These are phyloP conservation scores for Oreochromis spilurus DNA, from an alignment of 2,113 vertebrate species.

Conservation along the genomic window DNA sequence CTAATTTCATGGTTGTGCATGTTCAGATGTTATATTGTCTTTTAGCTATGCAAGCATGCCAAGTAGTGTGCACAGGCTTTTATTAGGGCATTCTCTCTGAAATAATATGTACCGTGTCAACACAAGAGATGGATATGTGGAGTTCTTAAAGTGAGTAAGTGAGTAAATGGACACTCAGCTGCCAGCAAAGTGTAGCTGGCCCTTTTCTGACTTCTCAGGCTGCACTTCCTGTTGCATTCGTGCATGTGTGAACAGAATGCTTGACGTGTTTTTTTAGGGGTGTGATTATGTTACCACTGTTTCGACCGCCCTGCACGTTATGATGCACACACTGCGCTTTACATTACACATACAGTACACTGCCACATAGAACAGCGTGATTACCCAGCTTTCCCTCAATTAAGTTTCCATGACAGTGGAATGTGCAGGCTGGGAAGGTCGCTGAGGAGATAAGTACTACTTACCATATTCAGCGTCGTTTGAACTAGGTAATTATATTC, in stretches of 20 bases:
- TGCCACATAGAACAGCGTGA: neutral
- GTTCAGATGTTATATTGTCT: neutral
- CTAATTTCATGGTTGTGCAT: neutral
- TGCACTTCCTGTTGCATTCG: neutral
- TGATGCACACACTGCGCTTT: neutral
- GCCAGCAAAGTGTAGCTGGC: neutral
- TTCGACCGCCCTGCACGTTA: neutral
- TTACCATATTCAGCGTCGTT: slow-evolving; percentile 58
- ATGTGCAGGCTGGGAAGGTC: slow-evolving; percentile 44
- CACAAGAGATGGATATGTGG: neutral
- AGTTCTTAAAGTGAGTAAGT: neutral
- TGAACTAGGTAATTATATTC: slow-evolving; percentile 64
- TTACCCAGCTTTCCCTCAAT: slow-evolving; percentile 23
- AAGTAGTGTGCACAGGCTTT: neutral
- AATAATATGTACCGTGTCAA: neutral
- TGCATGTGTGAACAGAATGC: neutral
- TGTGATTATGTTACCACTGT: neutral
- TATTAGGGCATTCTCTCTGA: neutral
- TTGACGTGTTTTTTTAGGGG: neutral
- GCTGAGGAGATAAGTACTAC: slow-evolving; percentile 58
- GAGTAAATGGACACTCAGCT: neutral
- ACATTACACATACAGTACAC: neutral
- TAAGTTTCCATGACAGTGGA: slow-evolving; percentile 54
- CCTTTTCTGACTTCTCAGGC: neutral
- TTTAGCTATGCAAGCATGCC: neutral